Percentiles rank a stretch among this genome's conserved stretches.
These are phyloP conservation scores for Machimus rusticus DNA, from an alignment of 2,888 invertebrate genomes.

Conservation along the genomic window DNA sequence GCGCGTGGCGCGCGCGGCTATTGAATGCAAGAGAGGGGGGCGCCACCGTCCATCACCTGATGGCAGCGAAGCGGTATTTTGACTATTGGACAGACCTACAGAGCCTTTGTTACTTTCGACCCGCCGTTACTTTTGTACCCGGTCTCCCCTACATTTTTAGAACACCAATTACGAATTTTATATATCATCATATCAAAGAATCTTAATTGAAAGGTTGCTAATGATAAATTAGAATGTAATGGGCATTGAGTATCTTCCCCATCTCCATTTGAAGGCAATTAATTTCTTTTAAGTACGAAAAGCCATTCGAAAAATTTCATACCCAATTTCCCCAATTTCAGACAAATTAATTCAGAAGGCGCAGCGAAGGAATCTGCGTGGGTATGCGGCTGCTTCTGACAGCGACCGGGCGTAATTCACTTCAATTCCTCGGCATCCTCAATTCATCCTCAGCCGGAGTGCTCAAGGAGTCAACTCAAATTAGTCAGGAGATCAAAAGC, in stretches of 20 bases:
- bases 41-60: no score
- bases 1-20: no score
- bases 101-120: no score
- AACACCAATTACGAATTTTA: no score
- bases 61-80: no score
- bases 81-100: no score
- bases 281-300: neutral
- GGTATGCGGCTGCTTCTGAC: constrained; percentile 11
- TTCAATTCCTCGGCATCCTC: neutral
- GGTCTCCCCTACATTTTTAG: no score
- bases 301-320: constrained; percentile 16
- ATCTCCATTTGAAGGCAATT: neutral
- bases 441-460: neutral
- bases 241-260: neutral
- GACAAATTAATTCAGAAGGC: constrained; percentile 8
- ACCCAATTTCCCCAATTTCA: neutral
- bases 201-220: neutral
- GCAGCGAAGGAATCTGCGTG: neutral
- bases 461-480: constrained; percentile 36
- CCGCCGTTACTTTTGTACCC: no score
- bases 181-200: neutral
- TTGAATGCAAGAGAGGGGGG: no score
- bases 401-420: constrained; percentile 18
- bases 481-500: constrained; percentile 40
- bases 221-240: neutral